Base-by-base conservation (phyloP, 2,888 invertebrate species). In the Panzeria rudis region DNA sequence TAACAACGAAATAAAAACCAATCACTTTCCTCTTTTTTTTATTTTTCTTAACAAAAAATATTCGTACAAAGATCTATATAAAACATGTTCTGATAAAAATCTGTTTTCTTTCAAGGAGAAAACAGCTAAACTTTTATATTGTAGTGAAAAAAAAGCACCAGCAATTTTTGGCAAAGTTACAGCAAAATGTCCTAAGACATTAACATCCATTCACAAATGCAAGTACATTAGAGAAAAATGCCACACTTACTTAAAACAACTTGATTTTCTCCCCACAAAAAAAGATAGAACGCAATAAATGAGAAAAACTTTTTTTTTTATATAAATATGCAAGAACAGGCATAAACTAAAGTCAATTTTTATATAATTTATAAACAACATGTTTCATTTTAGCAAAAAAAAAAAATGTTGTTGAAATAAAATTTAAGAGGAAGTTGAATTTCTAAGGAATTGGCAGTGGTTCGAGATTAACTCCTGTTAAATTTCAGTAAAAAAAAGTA, bases 101-200 rank as follows among this genome's bases (percentile, higher is more conserved):
- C 82, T 82, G 85, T 75, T 82, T 85, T 29, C 64, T 62, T 82
- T 82, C 61, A 64, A 69, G 13, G 41, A 75, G 38, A 38, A 80
- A 64, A 75, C 52, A 69, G 6, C 13, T 23, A 61, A 83, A 78
- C n/a, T 64, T 84, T 81, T 29, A 29, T 29, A 5, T 25, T 69
- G 15, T 47, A 41, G 29, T 35, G 54, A 29, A 47, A 81, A 61
- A 56, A 66, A 20, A 44, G 35, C 29, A 32, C 29, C 17, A n/a
- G n/a, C 7, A 54, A 25, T 64, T 62, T 32, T 84, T 85, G 85
- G 85, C 85, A 85, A 85, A 75, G 78, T 85, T 85, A 71, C 73
- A 82, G 54, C 38, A 75, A 82, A 75, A 85, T 85, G 82, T 85
- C 85, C 82, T 71, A 44, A 75, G 75, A 85, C 64, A 85, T 85